These are phyloP conservation scores for Micromesistius poutassou DNA, from an alignment of 2,797 vertebrate species.

Conservation along the genomic window DNA sequence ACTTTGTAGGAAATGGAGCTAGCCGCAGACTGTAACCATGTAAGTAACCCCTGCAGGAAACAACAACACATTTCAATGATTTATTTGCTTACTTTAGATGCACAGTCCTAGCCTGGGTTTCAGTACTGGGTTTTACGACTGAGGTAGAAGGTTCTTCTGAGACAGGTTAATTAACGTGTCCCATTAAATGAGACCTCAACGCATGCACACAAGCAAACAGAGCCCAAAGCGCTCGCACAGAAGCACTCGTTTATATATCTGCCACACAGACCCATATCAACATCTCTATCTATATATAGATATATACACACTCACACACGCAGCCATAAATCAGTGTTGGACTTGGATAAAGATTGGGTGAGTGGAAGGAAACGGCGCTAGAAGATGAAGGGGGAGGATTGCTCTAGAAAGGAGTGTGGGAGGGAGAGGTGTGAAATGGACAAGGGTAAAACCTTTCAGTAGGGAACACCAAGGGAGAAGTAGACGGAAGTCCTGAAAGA, in stretches of 20 bases:
- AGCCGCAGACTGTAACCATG: slow-evolving; percentile 88
- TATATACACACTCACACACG: slow-evolving; percentile 5
- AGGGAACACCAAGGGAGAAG: background rate
- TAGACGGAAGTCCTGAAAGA: background rate
- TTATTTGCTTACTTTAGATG: background rate
- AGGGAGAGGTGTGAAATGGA: background rate
- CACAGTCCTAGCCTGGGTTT: background rate
- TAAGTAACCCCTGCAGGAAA: slow-evolving; percentile 69
- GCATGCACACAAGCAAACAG: slow-evolving; percentile 1
- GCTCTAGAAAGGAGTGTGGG: background rate
- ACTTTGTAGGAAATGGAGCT: slow-evolving; percentile 85
- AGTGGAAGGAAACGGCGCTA: background rate
- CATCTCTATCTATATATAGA: background rate
- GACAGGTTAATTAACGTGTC: too few species aligned
- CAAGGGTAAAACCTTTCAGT: background rate
- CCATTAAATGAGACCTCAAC: background rate
- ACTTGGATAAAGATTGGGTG: background rate
- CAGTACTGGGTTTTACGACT: background rate
- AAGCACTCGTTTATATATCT: background rate
- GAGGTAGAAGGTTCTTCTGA: background rate
- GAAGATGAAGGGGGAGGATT: background rate
- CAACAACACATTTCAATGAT: background rate
- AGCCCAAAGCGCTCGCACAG: slow-evolving; percentile 1
- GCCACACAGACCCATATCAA: slow-evolving; percentile 9
- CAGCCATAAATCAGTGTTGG: background rate